Evolutionary conservation across 2,888 invertebrate species (phyloP).

Genomic region (Sphaerophoria taeniata): DNA sequence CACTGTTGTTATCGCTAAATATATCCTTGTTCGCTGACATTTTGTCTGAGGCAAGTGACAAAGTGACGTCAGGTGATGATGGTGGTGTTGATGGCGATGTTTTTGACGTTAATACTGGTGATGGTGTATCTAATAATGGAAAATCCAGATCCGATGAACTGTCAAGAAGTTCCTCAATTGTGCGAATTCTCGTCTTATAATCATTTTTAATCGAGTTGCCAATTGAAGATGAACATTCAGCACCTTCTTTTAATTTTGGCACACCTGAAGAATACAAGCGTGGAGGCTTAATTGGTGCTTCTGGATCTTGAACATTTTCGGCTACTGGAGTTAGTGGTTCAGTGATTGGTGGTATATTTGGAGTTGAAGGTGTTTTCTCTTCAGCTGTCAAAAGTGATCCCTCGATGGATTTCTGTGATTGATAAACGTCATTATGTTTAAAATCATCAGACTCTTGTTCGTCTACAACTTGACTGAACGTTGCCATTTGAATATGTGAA

Average conservation of each 20-base stretch:
- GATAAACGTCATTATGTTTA: conserved; percentile 14
- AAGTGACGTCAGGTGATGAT: conserved; percentile 2
- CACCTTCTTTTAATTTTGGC: background rate
- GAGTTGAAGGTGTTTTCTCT: background rate
- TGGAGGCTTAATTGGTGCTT: conserved; percentile 18
- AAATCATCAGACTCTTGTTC: too few species aligned
- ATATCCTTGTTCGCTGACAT: conserved; percentile 41
- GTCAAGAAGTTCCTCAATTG: conserved; percentile 61
- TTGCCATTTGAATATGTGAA: conserved; percentile 39
- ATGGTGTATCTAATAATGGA: conserved; percentile 42
- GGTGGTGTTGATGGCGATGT: conserved; percentile 18
- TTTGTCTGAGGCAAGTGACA: conserved; percentile 24
- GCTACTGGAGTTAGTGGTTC: background rate
- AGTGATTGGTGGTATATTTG: background rate
- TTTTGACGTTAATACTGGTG: conserved; percentile 18
- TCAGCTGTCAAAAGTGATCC: background rate
- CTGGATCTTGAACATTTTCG: background rate
- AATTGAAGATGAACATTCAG: background rate
- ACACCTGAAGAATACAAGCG: conserved; percentile 12
- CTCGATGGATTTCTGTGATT: conserved; percentile 13
- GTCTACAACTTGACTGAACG: conserved; percentile 61
- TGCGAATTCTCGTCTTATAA: conserved; percentile 42
- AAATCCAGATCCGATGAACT: conserved; percentile 66
- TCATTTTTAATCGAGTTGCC: conserved; percentile 10
- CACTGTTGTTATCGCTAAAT: conserved; percentile 44